Base-by-base conservation (phyloP, 2,888 invertebrate genomes). In the Heliconius ismenius region DNA sequence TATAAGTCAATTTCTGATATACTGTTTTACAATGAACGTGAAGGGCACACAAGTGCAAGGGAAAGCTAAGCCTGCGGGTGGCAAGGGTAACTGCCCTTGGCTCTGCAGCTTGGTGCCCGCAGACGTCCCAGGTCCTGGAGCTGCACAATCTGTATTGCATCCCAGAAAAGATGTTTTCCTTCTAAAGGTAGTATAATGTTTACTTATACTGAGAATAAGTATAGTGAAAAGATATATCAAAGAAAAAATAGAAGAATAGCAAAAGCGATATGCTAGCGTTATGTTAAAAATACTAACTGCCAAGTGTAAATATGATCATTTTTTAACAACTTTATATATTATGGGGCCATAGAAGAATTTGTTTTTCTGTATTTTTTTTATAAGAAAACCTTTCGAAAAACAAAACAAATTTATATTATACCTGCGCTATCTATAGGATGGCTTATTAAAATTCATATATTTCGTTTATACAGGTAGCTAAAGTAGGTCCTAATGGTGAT, bases 131-230 rank as follows among this genome's bases (percentile, higher is more conserved):
- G 78, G 73, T 0, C 91, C 92, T 0, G 87, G 82, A 0, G 79
- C 82, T 0, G 87, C 91, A 0, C 94, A 95, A 43, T 83, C 89
- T 58, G 86, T 95, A 3, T 85, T 95, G 9, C 95, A 96, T 86
- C 95, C 95, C 0, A 92, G 94, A 28, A 95, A 95, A 85, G 96
- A 96, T 82, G 93, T 95, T 0, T 96, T 96, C 81, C 92, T 96
- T 26, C 86, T 96, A 54, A 94, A 96, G 85, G 96, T 91, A 67
- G 39, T 24, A 24, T 4, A 21, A 32, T 32, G 1, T 64, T 36
- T 28, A 54, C 7, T 9, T 21, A 21, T 54, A 21, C 0, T 54
- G 21, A 21, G 6, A 54, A 21, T 54, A 43, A 43, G 1, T 15
- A 54, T 54, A 21, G 21, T 9, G 9, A 54, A 54, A 21, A 18